phyloP scores from a whole-genome alignment of 2,888 invertebrate genomes.

The Lissocephala sabroskyi region DNA sequence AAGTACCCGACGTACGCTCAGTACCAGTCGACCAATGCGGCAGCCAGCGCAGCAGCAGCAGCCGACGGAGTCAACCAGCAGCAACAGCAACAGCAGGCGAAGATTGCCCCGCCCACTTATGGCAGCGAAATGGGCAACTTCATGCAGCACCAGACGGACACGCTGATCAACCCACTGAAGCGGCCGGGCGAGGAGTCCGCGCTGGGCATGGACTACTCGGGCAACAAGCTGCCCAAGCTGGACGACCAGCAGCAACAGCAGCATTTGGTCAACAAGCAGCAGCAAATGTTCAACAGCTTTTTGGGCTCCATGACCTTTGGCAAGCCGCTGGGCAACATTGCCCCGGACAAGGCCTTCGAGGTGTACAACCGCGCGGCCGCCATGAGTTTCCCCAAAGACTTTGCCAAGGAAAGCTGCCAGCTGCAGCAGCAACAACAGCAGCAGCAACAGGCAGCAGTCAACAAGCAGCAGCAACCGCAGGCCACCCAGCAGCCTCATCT shows the following conservation, averaged over 20 bases:
- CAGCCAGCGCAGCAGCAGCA: conserved; percentile 45
- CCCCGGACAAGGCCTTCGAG: conserved; percentile 71
- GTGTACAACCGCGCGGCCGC: conserved; percentile 72
- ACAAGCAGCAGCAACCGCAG: conserved; percentile 29
- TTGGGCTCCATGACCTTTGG: conserved; percentile 68
- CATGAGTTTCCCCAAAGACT: conserved; percentile 71
- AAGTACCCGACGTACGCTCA: conserved; percentile 67
- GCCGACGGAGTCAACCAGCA: conserved; percentile 32
- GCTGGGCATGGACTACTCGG: conserved; percentile 58
- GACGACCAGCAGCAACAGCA: conserved; percentile 40
- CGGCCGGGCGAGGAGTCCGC: conserved; percentile 56
- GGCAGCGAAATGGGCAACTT: conserved; percentile 63
- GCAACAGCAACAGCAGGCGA: conserved; percentile 37
- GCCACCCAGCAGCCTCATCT: conserved; percentile 29
- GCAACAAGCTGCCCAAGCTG: conserved; percentile 55
- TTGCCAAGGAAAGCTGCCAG: conserved; percentile 58
- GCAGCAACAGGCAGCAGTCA: conserved; percentile 12
- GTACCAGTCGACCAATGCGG: conserved; percentile 61
- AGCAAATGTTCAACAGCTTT: conserved; percentile 71
- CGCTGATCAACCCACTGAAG: conserved; percentile 54
- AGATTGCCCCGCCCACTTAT: conserved; percentile 46
- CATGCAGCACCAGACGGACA: conserved; percentile 62
- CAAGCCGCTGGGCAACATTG: conserved; percentile 68
- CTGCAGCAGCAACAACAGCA: conserved; percentile 46
- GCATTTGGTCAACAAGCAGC: conserved; percentile 54